Evolutionary conservation across 2,888 invertebrate species (phyloP), one percentile per base, ranked within the genome.

Genomic region (Agonopterix subpropinquella): DNA sequence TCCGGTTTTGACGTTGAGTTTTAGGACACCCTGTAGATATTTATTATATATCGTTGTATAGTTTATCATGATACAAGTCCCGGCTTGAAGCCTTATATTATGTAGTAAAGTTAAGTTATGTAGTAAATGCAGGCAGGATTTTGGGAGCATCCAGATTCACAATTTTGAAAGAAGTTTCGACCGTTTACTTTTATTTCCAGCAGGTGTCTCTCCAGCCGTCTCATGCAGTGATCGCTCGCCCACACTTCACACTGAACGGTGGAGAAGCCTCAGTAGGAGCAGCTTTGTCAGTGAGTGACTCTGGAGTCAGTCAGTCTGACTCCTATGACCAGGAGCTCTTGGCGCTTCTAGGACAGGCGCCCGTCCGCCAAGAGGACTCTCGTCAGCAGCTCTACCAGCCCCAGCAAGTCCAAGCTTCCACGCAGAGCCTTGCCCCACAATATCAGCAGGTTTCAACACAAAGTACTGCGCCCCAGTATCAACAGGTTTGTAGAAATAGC

Each of bases 251-350:
- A 0, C 72, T 80, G 2, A 81, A 84, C 41, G 86, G 86, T 1
- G 88, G 84, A 1, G 88, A 88, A 57, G 88, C 87, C 0, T 87
- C 87, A 4, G 88, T 88, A 1, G 88, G 88, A 7, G 88, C 87
- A 3, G 88, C 88, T 1, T 61, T 88, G 9, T 79, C 87, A 1
- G 87, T 87, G 47, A 84, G 84, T 47, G 87, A 87, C 52, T 71
- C 71, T 8, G 78, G 80, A 18, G 67, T 77, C 1, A 69, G 57
- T 46, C 56, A 73, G 1, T 61, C 67, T 11, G 64, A 72, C 45
- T 48, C 73, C 1, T 80, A 72, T 52, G 80, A 81, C 43, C 82
- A 77, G 37, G 84, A 86, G 10, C 69, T 88, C 0, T 54, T 87
- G 11, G 76, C 84, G 1, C 56, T 86, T 8, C 62, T 87, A 2